phyloP scores from a whole-genome alignment of 2,888 invertebrate species.

The Euplagia quadripunctaria region DNA sequence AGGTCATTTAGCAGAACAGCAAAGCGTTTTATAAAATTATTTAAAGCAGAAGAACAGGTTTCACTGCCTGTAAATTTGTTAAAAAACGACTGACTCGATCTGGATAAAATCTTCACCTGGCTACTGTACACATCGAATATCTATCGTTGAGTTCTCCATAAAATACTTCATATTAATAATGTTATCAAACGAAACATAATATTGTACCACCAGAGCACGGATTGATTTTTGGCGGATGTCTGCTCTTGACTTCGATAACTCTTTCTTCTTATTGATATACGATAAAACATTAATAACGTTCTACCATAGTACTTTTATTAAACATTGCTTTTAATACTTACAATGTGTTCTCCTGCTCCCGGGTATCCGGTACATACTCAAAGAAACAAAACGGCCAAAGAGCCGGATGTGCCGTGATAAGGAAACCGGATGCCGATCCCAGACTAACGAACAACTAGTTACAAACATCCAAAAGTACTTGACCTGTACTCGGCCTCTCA shows the following conservation, averaged over 20 bases:
- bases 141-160: no score
- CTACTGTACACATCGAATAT: no score
- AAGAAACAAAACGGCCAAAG: slow-evolving; percentile 75
- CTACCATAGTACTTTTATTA: slow-evolving; percentile 4
- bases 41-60: no score
- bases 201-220: neutral
- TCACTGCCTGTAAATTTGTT: no score
- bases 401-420: slow-evolving; percentile 76
- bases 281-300: neutral
- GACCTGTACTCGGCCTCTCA: slow-evolving; percentile 53
- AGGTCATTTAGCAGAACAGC: no score
- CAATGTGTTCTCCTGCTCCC: slow-evolving; percentile 40
- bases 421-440: slow-evolving; percentile 78
- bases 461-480: slow-evolving; percentile 56
- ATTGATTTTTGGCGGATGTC: no score
- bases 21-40: no score
- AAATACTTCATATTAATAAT: neutral
- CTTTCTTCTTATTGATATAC: neutral
- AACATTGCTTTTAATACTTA: slow-evolving; percentile 24
- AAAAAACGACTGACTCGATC: no score
- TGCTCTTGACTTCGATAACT: no score
- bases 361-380: slow-evolving; percentile 70
- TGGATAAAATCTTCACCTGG: no score
- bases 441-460: slow-evolving; percentile 78
- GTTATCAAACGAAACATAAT: neutral